These are phyloP conservation scores for Herminia tarsipennalis DNA, from an alignment of 2,888 invertebrate species.

Conservation along the genomic window DNA sequence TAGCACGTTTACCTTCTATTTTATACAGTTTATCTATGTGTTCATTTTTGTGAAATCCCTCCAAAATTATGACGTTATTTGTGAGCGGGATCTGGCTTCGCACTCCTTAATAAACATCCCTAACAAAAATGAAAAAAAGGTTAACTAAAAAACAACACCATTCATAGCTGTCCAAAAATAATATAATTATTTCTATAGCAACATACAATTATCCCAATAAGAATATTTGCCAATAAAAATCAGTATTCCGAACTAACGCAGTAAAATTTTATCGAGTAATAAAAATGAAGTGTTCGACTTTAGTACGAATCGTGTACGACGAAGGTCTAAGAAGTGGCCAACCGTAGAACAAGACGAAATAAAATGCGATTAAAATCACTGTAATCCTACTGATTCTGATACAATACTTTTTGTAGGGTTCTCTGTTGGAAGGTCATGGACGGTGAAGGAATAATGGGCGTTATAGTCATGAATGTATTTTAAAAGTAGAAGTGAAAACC, in stretches of 20 bases:
- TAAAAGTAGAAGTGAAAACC: no score
- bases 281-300: slow-evolving; percentile 46
- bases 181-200: slow-evolving; percentile 28
- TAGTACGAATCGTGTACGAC: slow-evolving; percentile 32
- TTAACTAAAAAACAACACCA: no score
- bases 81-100: slow-evolving; percentile 1
- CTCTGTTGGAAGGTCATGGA: no score
- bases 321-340: slow-evolving; percentile 17
- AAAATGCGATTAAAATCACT: slow-evolving; percentile 34
- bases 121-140: no score
- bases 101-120: background rate
- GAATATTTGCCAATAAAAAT: slow-evolving; percentile 42
- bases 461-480: no score
- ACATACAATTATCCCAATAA: slow-evolving; percentile 41
- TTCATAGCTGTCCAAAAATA: no score
- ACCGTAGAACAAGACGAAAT: slow-evolving; percentile 28
- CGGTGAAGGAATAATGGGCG: no score
- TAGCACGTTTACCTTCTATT: background rate
- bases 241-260: slow-evolving; percentile 42
- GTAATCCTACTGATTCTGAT: slow-evolving; percentile 39
- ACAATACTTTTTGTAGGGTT: slow-evolving; percentile 43
- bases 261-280: slow-evolving; percentile 50
- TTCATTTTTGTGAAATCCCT: background rate
- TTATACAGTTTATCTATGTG: background rate
- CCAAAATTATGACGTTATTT: slow-evolving; percentile 4